A percentile compares a stretch with the other conserved stretches of the same genome.
phyloP scores from a whole-genome alignment of 2,113 vertebrate genomes.

The Galeopterus variegatus region DNA sequence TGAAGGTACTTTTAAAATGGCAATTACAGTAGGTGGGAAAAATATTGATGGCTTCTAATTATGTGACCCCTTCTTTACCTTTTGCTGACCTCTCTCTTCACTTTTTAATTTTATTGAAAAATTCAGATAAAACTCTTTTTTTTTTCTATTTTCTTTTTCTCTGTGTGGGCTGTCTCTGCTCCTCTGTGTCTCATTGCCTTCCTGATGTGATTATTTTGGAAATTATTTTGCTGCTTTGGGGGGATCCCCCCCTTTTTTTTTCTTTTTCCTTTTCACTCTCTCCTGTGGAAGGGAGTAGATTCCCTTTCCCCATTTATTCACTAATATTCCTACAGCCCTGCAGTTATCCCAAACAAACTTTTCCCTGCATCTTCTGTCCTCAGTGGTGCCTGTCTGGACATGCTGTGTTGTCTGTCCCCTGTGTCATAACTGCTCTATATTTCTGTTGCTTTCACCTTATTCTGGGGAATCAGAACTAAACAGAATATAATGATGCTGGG shows the following conservation, averaged over 20 bases:
- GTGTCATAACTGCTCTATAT: constrained; percentile 82
- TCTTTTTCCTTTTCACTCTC: constrained; percentile 67
- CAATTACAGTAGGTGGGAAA: constrained; percentile 84
- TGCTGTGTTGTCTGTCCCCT: constrained; percentile 85
- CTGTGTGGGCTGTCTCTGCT: background rate
- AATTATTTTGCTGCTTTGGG: constrained; percentile 57
- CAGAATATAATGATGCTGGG: constrained; percentile 72
- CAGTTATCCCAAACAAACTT: constrained; percentile 33
- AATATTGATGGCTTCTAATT: constrained; percentile 86
- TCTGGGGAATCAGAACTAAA: constrained; percentile 70
- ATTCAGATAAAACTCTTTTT: constrained; percentile 11
- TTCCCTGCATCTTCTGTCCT: constrained; percentile 74
- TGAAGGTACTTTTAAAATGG: constrained; percentile 68
- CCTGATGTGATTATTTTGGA: constrained; percentile 79
- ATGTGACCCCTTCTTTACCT: constrained; percentile 74
- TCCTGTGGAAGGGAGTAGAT: background rate
- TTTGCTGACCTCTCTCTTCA: background rate
- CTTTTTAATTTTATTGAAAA: constrained; percentile 63
- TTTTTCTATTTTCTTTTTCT: constrained; percentile 22
- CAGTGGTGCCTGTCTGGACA: constrained; percentile 87
- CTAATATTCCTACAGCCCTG: constrained; percentile 59
- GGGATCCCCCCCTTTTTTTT: background rate
- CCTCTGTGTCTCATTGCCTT: constrained; percentile 1
- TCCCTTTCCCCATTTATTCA: background rate
- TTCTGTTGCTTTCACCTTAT: constrained; percentile 86